A percentile compares a stretch with the other conserved stretches of the same genome.
Conservation (phyloP, 30 jellyfish, hydroid and myxozoan genomes). For the Cassiopea andromeda region DNA sequence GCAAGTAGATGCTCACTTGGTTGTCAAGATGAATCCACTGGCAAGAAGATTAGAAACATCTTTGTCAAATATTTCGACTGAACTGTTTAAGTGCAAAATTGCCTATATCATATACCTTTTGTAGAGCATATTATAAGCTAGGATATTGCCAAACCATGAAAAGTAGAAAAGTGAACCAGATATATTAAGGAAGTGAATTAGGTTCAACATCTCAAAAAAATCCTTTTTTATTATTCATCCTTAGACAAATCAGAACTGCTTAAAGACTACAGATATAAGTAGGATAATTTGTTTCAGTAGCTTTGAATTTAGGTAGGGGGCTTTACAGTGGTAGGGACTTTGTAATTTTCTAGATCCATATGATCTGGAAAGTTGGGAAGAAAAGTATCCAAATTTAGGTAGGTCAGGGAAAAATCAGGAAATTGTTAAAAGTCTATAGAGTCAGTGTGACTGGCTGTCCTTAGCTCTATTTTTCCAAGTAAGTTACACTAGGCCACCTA, state of each 20-base stretch:
- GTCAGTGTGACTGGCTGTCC: not conserved
- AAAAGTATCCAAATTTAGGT: not conserved
- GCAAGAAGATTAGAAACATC: not conserved
- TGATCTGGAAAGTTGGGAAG: not conserved
- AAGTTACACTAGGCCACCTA: not conserved
- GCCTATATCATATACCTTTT: not conserved
- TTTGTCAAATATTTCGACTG: not conserved
- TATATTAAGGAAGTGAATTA: not conserved
- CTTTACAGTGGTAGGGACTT: not conserved
- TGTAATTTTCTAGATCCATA: not conserved
- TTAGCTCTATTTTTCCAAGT: not conserved
- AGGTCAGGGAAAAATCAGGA: not conserved
- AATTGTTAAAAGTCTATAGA: not conserved
- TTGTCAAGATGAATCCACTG: not conserved
- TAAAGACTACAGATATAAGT: not conserved
- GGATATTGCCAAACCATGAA: not conserved
- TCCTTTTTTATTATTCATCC: not conserved
- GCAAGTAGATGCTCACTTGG: constrained; percentile 19
- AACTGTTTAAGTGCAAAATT: not conserved
- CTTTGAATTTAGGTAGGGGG: not conserved
- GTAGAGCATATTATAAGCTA: not conserved
- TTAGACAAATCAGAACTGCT: not conserved
- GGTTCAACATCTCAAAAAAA: not conserved
- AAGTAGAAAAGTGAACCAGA: not conserved
- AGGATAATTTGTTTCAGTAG: not conserved